phyloP scores from a whole-genome alignment of 2,797 vertebrate genomes.

The Notolepis coatsorum region DNA sequence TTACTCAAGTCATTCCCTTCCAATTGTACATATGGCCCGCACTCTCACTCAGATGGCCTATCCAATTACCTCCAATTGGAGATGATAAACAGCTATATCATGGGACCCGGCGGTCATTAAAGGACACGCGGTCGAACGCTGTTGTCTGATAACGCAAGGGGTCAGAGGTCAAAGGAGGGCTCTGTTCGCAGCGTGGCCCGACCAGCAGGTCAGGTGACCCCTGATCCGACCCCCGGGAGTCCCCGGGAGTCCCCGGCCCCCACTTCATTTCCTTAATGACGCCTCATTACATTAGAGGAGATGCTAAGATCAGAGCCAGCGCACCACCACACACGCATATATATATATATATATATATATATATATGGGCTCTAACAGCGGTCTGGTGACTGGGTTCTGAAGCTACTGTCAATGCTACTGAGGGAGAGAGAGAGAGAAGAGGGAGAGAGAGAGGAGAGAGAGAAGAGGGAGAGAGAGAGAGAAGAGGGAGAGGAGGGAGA shows the following conservation, averaged over 20 bases:
- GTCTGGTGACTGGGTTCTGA: constrained; percentile 22
- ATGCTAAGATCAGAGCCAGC: constrained; percentile 33
- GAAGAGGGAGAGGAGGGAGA: background rate
- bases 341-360: too few relatives aligned
- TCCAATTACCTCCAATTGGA: constrained; percentile 32
- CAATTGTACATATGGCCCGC: background rate
- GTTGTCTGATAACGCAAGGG: constrained; percentile 56
- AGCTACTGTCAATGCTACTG: constrained; percentile 30
- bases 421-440: background rate
- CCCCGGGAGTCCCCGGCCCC: constrained; percentile 32
- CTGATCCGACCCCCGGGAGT: constrained; percentile 53
- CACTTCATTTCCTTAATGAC: constrained; percentile 76
- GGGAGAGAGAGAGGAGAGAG: constrained; percentile 38
- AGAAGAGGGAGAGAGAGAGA: constrained; percentile 1
- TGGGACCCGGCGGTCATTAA: constrained; percentile 68
- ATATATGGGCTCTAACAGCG: constrained; percentile 26
- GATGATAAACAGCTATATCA: constrained; percentile 65
- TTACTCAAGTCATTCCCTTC: background rate
- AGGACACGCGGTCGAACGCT: constrained; percentile 67
- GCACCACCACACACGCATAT: too few relatives aligned
- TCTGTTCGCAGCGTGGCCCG: constrained; percentile 64
- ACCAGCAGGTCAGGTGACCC: constrained; percentile 64
- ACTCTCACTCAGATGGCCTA: constrained; percentile 6
- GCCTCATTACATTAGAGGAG: constrained; percentile 74
- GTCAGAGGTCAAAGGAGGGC: constrained; percentile 73